phyloP scores from a whole-genome alignment of 2,113 vertebrate genomes.

The Poeciliopsis prolifica region DNA sequence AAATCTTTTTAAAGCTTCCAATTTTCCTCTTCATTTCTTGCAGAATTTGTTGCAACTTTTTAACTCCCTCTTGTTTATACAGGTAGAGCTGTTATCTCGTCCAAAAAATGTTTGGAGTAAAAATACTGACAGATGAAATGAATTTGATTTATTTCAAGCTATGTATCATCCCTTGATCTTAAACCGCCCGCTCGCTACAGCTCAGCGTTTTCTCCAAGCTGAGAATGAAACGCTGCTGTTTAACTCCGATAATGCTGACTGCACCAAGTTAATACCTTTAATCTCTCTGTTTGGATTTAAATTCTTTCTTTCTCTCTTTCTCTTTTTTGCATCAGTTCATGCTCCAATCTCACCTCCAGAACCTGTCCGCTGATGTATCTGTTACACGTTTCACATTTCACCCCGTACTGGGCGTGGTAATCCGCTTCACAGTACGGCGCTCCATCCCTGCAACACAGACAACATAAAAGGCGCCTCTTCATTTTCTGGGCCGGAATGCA shows the following conservation, averaged over 20 bases:
- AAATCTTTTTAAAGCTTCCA: constrained; percentile 58
- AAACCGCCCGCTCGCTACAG: constrained; percentile 42
- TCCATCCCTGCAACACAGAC: constrained; percentile 85
- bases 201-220: constrained; percentile 32
- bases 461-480: constrained; percentile 16
- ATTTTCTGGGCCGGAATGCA: not conserved
- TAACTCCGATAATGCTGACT: constrained; percentile 50
- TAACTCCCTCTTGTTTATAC: not conserved
- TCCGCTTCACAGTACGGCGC: constrained; percentile 95
- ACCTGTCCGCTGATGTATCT: constrained; percentile 98
- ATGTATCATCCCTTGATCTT: constrained; percentile 39
- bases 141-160: constrained; percentile 28
- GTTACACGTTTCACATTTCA: constrained; percentile 95
- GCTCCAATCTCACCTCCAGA: constrained; percentile 88
- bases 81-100: constrained; percentile 1
- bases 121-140: not conserved
- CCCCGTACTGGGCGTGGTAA: constrained; percentile 96
- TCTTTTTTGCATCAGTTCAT: not conserved
- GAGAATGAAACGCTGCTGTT: constrained; percentile 39
- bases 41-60: constrained; percentile 11
- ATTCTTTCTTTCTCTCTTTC: not conserved
- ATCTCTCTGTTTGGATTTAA: constrained; percentile 26
- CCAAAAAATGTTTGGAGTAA: not conserved
- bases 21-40: constrained; percentile 11
- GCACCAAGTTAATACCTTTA: constrained; percentile 12